Percentiles rank a stretch among this genome's conserved stretches.
Evolutionary conservation across 2,888 invertebrate species (phyloP).

Genomic region (Troilus luridus): DNA sequence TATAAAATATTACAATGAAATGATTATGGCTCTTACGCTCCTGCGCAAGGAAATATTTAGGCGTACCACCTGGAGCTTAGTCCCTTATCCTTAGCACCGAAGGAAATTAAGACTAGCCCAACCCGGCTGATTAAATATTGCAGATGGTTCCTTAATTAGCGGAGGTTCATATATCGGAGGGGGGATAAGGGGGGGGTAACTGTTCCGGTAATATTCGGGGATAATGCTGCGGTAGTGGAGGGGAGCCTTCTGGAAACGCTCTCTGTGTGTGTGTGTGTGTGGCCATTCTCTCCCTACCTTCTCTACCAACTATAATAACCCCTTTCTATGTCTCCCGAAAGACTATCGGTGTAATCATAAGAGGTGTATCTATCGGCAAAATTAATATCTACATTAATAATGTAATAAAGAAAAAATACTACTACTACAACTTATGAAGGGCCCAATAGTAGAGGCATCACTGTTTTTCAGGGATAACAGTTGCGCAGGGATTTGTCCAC

Average conservation of each 20-base stretch:
- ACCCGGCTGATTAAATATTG: neutral
- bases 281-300: neutral
- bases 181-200: neutral
- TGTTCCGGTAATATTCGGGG: neutral
- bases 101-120: constrained; percentile 4
- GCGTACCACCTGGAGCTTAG: neutral
- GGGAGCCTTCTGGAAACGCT: neutral
- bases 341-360: neutral
- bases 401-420: no score
- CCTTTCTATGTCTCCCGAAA: neutral
- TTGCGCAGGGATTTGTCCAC: no score
- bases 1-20: neutral
- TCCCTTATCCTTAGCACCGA: neutral
- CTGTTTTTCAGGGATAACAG: no score
- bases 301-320: neutral
- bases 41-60: neutral
- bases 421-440: no score
- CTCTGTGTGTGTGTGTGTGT: neutral
- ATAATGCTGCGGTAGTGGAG: neutral
- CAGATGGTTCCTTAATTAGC: neutral
- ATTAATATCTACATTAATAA: no score
- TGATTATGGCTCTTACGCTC: neutral
- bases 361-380: neutral
- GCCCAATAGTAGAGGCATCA: no score
- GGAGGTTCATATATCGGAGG: neutral